These are phyloP conservation scores for Ganaspis sp. DNA, from an alignment of 1,140 invertebrate genomes.

Conservation along the genomic window DNA sequence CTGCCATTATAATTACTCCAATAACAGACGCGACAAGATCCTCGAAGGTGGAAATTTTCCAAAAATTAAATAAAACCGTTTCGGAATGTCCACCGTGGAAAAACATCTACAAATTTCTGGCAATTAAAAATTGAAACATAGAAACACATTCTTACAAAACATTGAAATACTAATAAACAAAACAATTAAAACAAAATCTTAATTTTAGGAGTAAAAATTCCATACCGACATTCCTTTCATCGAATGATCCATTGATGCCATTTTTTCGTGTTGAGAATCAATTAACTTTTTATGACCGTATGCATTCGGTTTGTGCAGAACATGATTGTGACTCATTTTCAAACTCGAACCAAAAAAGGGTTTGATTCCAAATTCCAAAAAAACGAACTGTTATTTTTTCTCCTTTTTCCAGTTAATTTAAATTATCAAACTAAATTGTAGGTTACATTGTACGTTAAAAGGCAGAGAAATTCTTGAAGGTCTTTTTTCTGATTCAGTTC, in stretches of 20 bases:
- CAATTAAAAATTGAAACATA: conserved; percentile 53
- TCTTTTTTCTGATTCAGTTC: too few relatives aligned
- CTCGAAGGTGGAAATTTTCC: conserved; percentile 84
- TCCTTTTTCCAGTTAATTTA: too few relatives aligned
- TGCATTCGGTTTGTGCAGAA: conserved; percentile 41
- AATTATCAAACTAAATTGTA: too few relatives aligned
- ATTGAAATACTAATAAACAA: too few relatives aligned
- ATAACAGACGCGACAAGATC: conserved; percentile 90
- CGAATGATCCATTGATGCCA: conserved; percentile 28
- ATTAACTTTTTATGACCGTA: conserved; percentile 35
- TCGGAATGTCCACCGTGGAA: conserved; percentile 88
- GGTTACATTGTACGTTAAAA: too few relatives aligned
- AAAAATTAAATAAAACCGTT: conserved; percentile 86
- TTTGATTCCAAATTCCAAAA: too few relatives aligned
- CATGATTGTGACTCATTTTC: conserved; percentile 55
- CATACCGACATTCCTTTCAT: conserved; percentile 70
- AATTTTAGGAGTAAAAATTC: neutral
- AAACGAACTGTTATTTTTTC: too few relatives aligned
- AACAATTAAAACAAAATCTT: too few relatives aligned
- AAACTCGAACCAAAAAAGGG: neutral
- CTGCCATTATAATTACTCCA: conserved; percentile 89
- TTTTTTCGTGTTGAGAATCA: conserved; percentile 33
- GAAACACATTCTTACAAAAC: too few relatives aligned
- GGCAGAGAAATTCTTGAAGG: too few relatives aligned
- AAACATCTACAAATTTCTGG: conserved; percentile 80